These are phyloP conservation scores for Acleris literana DNA, from an alignment of 2,888 invertebrate genomes.

Conservation along the genomic window DNA sequence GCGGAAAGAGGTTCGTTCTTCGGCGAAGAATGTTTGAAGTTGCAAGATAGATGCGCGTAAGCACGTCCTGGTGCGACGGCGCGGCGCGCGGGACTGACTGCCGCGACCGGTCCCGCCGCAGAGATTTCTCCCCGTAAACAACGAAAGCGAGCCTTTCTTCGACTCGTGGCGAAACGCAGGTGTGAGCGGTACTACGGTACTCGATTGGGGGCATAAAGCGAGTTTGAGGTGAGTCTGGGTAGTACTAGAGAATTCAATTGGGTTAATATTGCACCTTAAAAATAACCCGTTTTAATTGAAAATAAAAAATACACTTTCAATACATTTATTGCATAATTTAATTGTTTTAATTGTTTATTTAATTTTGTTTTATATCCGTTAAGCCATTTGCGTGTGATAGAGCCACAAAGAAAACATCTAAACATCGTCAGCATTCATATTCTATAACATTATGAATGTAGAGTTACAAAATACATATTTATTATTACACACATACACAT, in stretches of 20 bases:
- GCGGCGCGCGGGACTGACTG: slow-evolving; percentile 57
- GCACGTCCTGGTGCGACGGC: slow-evolving; percentile 50
- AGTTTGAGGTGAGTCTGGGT: not conserved
- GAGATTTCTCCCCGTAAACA: slow-evolving; percentile 82
- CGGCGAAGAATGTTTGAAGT: slow-evolving; percentile 2
- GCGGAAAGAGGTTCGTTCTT: slow-evolving; percentile 1
- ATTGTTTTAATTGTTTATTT: too few species aligned
- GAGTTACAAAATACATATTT: too few species aligned
- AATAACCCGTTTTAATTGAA: not conserved
- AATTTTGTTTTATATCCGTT: too few species aligned
- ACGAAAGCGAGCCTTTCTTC: slow-evolving; percentile 81
- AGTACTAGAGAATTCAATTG: not conserved
- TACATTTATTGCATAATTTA: too few species aligned
- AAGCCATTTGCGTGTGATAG: too few species aligned
- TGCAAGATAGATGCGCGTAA: slow-evolving; percentile 9
- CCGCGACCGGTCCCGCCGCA: slow-evolving; percentile 61
- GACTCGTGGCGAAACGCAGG: slow-evolving; percentile 68
- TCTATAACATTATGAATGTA: too few species aligned
- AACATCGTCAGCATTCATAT: too few species aligned
- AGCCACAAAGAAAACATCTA: too few species aligned
- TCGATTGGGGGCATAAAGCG: slow-evolving; percentile 37
- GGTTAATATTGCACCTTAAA: not conserved
- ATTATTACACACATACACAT: too few species aligned
- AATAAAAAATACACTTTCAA: too few species aligned
- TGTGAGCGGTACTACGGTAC: slow-evolving; percentile 54